These are phyloP conservation scores for Microtus obscurus DNA, from an alignment of 2,797 vertebrate species.

Conservation along the genomic window DNA sequence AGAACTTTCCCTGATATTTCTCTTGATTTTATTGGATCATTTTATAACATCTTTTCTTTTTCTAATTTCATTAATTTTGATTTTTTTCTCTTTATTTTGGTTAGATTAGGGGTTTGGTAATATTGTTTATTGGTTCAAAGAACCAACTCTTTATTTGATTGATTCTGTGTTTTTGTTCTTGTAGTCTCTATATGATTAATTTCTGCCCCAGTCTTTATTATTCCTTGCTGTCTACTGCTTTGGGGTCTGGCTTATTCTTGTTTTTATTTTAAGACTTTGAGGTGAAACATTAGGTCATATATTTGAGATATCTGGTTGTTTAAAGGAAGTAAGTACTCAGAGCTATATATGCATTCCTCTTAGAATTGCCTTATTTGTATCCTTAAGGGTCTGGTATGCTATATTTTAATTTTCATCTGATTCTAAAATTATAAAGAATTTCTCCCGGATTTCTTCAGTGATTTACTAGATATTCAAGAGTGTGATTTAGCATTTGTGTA, in stretches of 20 bases:
- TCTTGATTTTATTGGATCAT: not conserved
- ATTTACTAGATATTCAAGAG: not conserved
- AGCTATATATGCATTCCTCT: not conserved
- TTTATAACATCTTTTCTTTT: not conserved
- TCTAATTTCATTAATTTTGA: not conserved
- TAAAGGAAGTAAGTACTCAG: not conserved
- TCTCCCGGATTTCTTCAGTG: not conserved
- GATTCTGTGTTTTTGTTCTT: not conserved
- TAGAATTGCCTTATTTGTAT: not conserved
- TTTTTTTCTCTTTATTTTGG: not conserved
- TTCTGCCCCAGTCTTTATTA: not conserved
- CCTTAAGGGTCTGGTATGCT: not conserved
- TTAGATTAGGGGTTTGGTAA: not conserved
- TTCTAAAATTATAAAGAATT: not conserved
- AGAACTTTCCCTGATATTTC: not conserved
- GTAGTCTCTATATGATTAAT: not conserved
- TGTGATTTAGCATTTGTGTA: not conserved
- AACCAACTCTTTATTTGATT: not conserved
- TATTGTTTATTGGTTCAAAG: not conserved
- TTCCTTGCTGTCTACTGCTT: not conserved
- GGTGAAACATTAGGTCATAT: not conserved
- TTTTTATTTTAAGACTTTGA: not conserved
- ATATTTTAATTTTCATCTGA: not conserved
- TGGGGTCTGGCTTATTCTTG: not conserved
- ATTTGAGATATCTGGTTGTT: not conserved